These are phyloP conservation scores for Rhinoptilus africanus DNA, from an alignment of 2,113 vertebrate species.

Conservation along the genomic window DNA sequence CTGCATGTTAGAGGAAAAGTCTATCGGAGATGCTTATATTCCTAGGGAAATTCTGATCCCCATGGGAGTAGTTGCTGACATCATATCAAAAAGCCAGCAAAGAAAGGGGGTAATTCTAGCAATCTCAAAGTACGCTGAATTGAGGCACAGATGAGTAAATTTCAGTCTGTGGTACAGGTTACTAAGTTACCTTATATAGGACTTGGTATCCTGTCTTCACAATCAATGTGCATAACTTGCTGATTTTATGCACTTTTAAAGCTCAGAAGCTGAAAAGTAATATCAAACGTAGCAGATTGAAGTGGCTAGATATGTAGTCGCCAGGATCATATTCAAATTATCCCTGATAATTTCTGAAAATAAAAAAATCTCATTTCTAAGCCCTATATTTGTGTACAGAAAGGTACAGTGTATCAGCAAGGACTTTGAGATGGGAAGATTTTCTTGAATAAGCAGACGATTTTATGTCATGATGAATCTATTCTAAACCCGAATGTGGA, in stretches of 20 bases:
- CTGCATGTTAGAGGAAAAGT: neutral
- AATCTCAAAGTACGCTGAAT: neutral
- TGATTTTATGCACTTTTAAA: neutral
- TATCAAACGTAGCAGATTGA: neutral
- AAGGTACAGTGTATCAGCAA: neutral
- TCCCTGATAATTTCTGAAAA: neutral
- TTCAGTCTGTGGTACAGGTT: neutral
- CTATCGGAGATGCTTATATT: neutral
- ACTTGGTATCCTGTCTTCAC: neutral
- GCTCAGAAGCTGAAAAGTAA: neutral
- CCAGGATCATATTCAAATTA: neutral
- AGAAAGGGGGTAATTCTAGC: neutral
- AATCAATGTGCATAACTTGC: neutral
- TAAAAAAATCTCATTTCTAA: neutral
- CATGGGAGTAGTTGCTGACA: neutral
- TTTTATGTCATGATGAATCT: neutral
- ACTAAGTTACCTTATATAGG: neutral
- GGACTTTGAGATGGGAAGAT: neutral
- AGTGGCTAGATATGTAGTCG: neutral
- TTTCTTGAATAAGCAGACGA: neutral
- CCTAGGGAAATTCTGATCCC: neutral
- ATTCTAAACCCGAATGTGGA: neutral
- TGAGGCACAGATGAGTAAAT: neutral
- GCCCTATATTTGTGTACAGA: too few relatives aligned
- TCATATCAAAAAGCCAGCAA: neutral